phyloP scores from a whole-genome alignment of 2,113 vertebrate species.

The Hyla sarda region DNA sequence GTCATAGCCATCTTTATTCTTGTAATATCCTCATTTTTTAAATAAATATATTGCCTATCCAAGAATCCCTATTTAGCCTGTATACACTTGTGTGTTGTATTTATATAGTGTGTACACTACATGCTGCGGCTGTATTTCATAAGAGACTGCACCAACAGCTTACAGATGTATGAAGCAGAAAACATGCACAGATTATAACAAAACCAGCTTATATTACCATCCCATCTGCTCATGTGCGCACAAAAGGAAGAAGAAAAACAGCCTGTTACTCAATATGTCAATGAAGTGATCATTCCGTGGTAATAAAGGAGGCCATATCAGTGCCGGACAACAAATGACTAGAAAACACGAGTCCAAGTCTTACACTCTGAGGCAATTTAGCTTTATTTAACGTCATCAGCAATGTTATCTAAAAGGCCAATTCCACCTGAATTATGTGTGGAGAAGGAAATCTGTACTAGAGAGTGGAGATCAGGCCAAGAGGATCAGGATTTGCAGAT shows the following conservation, averaged over 20 bases:
- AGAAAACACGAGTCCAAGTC: not conserved
- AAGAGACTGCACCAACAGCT: not conserved
- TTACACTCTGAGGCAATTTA: not conserved
- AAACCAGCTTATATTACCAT: constrained; percentile 86
- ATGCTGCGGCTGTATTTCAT: not conserved
- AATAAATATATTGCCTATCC: no score
- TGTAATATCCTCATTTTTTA: no score
- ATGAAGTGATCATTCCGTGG: not conserved
- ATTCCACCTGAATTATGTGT: not conserved
- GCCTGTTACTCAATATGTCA: constrained; percentile 57
- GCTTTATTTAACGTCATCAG: not conserved
- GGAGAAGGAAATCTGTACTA: not conserved
- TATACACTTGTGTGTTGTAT: not conserved
- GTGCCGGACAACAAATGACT: not conserved
- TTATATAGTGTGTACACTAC: not conserved
- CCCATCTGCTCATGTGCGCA: constrained; percentile 89
- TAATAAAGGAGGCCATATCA: not conserved
- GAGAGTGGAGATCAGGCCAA: not conserved
- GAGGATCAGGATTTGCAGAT: not conserved
- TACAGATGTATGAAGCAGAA: not conserved
- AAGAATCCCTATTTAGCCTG: not conserved
- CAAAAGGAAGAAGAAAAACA: constrained; percentile 68
- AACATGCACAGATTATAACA: constrained; percentile 27
- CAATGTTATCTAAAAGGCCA: not conserved
- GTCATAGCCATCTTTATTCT: no score